These are phyloP conservation scores for Rousettus madagascariensis DNA, from an alignment of 2,797 vertebrate genomes.

Conservation along the genomic window DNA sequence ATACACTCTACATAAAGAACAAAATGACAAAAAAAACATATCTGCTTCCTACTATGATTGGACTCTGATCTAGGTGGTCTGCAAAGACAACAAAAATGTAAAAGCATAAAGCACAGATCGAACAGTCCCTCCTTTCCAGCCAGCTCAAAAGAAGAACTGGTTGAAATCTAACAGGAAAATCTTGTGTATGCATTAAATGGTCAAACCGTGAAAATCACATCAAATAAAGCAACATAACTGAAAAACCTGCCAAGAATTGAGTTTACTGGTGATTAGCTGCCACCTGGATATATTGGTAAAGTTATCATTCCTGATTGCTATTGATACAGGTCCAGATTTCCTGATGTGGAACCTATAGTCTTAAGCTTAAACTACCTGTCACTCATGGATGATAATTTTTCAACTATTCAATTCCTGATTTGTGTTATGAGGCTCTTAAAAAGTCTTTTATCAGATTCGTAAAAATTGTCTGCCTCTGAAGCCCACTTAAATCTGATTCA, in stretches of 20 bases:
- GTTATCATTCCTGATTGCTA: not conserved
- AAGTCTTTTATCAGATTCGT: not conserved
- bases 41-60: not conserved
- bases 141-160: not conserved
- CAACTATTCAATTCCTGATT: not conserved
- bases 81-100: constrained; percentile 5
- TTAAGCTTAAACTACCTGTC: not conserved
- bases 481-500: not conserved
- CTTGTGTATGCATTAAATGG: not conserved
- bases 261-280: not conserved
- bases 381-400: not conserved
- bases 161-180: not conserved
- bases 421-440: not conserved
- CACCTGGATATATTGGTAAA: not conserved
- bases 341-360: not conserved
- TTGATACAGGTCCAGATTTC: not conserved
- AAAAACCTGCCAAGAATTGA: not conserved
- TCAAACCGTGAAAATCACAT: not conserved
- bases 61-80: not conserved
- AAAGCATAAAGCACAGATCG: not conserved
- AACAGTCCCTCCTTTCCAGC: not conserved
- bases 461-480: not conserved
- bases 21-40: not conserved
- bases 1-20: not conserved
- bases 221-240: not conserved